phyloP scores from a whole-genome alignment of 2,888 invertebrate genomes.

The Scrobipalpa atriplicella region DNA sequence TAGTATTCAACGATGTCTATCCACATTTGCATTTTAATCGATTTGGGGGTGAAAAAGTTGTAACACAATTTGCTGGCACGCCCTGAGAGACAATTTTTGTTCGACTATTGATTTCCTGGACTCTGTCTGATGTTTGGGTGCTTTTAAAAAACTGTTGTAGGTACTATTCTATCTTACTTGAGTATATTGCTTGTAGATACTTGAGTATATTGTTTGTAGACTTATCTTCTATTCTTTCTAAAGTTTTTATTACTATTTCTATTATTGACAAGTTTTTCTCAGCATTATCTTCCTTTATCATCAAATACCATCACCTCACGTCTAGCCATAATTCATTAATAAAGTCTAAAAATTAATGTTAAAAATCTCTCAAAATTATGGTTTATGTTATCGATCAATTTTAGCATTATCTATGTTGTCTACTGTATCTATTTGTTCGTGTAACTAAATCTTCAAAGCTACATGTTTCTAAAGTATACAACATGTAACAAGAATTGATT shows the following conservation, averaged over 20 bases:
- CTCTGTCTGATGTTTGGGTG: constrained; percentile 1
- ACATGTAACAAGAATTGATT: constrained; percentile 29
- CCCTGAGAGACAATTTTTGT: constrained; percentile 26
- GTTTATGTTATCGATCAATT: background rate
- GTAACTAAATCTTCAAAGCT: background rate
- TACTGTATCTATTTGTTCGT: background rate
- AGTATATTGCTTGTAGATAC: background rate
- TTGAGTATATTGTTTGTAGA: background rate
- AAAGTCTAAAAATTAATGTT: background rate
- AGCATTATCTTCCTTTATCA: background rate
- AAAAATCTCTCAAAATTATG: no score
- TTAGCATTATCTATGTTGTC: background rate
- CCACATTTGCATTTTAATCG: constrained; percentile 36
- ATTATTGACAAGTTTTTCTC: no score
- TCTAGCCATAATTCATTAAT: background rate
- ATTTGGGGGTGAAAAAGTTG: constrained; percentile 31
- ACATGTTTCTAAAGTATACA: background rate
- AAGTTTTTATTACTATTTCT: background rate
- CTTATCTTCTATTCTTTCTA: background rate
- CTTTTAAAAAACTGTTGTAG: background rate
- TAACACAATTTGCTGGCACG: constrained; percentile 26
- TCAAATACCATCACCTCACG: background rate
- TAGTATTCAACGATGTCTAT: constrained; percentile 34
- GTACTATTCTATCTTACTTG: background rate
- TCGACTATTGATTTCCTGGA: constrained; percentile 35